These are phyloP conservation scores for Parazoanthus darwini DNA, from an alignment of 92 coral and sea anemone species.

Conservation along the genomic window DNA sequence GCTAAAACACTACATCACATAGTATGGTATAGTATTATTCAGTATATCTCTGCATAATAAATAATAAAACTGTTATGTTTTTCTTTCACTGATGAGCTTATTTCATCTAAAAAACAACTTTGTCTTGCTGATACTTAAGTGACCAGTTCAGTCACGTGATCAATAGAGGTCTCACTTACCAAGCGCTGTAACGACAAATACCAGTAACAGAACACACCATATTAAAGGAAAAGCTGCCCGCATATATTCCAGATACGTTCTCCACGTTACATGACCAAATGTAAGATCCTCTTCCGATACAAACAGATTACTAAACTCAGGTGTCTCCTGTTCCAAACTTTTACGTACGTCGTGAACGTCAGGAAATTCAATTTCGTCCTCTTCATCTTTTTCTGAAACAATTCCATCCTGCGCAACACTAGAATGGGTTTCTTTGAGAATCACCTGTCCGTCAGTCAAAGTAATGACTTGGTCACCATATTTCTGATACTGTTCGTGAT, in stretches of 20 bases:
- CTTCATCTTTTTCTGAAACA: not conserved
- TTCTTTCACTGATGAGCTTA: too few species aligned
- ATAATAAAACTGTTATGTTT: too few species aligned
- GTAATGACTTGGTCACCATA: not conserved
- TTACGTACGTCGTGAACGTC: not conserved
- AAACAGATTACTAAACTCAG: not conserved
- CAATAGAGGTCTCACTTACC: not conserved
- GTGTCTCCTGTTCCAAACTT: not conserved
- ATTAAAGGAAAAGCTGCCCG: not conserved
- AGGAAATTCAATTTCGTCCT: not conserved
- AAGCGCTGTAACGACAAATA: not conserved
- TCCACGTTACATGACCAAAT: slow-evolving; percentile 26
- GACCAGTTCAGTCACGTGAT: not conserved
- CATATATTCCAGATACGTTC: not conserved
- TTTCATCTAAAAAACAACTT: too few species aligned
- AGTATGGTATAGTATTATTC: too few species aligned
- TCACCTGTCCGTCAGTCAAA: not conserved
- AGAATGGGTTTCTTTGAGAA: not conserved
- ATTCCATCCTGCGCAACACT: not conserved
- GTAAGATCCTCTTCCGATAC: slow-evolving; percentile 12
- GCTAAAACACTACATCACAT: too few species aligned
- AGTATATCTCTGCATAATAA: too few species aligned
- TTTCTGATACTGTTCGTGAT: slow-evolving; percentile 1
- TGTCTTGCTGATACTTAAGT: too few species aligned
- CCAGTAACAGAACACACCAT: not conserved